Percentiles rank a stretch among this genome's conserved stretches.
phyloP scores from a whole-genome alignment of 2,113 vertebrate genomes.

The Syngnathus scovelli region DNA sequence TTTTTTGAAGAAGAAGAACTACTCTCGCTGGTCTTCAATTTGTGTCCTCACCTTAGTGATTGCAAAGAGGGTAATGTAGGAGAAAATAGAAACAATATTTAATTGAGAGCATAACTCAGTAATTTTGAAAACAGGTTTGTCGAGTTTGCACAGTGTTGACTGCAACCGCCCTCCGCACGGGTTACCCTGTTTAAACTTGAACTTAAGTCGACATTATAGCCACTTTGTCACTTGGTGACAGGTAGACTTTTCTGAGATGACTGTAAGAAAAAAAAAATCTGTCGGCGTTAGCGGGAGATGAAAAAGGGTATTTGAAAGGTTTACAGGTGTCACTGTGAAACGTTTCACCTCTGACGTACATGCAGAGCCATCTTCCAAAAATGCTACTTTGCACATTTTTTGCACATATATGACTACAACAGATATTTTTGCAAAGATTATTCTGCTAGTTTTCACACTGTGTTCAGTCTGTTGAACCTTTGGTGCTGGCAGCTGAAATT shows the following conservation, averaged over 20 bases:
- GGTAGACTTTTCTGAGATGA: not conserved
- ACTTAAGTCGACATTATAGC: not conserved
- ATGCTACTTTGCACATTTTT: slow-evolving; percentile 10
- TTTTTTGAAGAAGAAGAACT: no score
- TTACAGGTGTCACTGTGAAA: slow-evolving; percentile 14
- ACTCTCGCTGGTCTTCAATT: no score
- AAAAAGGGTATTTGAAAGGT: not conserved
- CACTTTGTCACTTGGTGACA: not conserved
- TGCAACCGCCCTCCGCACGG: not conserved
- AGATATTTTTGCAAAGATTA: not conserved
- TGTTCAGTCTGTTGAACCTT: slow-evolving; percentile 28
- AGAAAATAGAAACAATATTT: no score
- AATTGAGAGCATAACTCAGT: not conserved
- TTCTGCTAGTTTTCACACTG: not conserved
- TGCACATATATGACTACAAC: not conserved
- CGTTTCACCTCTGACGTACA: slow-evolving; percentile 31
- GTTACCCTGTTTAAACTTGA: slow-evolving; percentile 25
- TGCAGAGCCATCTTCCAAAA: not conserved
- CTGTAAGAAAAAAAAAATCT: not conserved
- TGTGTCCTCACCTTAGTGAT: no score
- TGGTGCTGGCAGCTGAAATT: slow-evolving; percentile 59
- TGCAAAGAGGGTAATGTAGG: no score
- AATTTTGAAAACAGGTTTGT: not conserved
- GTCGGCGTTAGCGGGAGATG: not conserved
- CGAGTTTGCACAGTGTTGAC: not conserved